Evolutionary conservation across 2,888 invertebrate species (phyloP).

Genomic region (Lithophane leautieri): DNA sequence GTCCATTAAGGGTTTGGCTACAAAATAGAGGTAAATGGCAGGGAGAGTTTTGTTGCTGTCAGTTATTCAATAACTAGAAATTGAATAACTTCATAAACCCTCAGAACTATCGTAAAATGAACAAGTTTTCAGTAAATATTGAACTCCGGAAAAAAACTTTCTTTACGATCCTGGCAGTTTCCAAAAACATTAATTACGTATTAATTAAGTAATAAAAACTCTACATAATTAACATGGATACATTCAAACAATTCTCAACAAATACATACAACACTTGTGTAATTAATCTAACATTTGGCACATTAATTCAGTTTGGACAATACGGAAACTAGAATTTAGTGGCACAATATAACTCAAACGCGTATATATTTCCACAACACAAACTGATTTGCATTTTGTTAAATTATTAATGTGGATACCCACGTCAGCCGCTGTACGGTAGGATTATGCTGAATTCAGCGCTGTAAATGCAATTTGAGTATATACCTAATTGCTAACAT

Average conservation of each 20-base stretch:
- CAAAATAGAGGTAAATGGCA: not conserved
- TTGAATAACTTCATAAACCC: not conserved
- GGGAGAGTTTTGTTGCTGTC: not conserved
- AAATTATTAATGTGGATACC: conserved; percentile 61
- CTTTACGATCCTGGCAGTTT: not conserved
- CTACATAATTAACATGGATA: not conserved
- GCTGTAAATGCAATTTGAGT: conserved; percentile 52
- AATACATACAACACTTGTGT: not conserved
- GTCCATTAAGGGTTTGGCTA: not conserved
- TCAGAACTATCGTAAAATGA: not conserved
- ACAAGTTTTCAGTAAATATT: not conserved
- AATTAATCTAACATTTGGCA: conserved; percentile 10
- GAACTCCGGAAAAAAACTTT: not conserved
- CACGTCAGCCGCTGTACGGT: conserved; percentile 26
- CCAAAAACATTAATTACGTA: not conserved
- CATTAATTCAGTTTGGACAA: conserved; percentile 29
- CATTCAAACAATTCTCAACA: not conserved
- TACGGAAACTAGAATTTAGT: conserved; percentile 40
- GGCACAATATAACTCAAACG: conserved; percentile 30
- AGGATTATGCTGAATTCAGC: conserved; percentile 37
- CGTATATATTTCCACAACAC: conserved; percentile 37
- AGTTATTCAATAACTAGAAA: not conserved
- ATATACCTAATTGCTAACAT: conserved; percentile 28
- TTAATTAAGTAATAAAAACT: not conserved
- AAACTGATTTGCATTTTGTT: conserved; percentile 61